These are phyloP conservation scores for Deladenus siricidicola DNA, from an alignment of 2,888 invertebrate genomes.

Conservation along the genomic window DNA sequence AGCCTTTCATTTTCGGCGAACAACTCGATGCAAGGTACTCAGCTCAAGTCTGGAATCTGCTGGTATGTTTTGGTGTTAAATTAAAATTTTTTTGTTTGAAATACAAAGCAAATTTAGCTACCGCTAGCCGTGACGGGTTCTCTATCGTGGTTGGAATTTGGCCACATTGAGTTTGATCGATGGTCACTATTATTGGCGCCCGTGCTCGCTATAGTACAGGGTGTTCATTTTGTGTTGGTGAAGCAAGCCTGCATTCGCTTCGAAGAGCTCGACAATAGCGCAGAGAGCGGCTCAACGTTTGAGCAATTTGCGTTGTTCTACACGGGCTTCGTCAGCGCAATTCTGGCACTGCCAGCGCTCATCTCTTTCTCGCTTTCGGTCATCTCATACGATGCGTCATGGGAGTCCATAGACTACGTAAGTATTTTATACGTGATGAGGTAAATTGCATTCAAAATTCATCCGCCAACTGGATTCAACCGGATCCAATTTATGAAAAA, in stretches of 20 bases:
- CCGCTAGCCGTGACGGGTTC: slow-evolving; percentile 41
- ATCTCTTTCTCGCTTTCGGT: slow-evolving; percentile 32
- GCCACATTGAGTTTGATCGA: slow-evolving; percentile 47
- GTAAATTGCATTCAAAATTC: no score
- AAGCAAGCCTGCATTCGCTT: slow-evolving; percentile 14
- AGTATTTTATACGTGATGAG: no score
- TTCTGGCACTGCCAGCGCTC: slow-evolving; percentile 37
- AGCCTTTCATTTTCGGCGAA: not conserved
- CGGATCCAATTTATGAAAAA: no score
- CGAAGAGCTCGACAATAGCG: slow-evolving; percentile 3
- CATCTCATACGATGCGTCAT: slow-evolving; percentile 46
- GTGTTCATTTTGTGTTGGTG: slow-evolving; percentile 19
- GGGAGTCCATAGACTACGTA: slow-evolving; percentile 52
- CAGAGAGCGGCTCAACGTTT: slow-evolving; percentile 17
- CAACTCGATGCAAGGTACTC: slow-evolving; percentile 3
- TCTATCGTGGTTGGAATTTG: slow-evolving; percentile 47
- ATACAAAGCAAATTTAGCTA: slow-evolving; percentile 27
- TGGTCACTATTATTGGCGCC: slow-evolving; percentile 34
- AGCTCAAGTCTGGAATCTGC: slow-evolving; percentile 11
- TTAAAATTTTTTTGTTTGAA: not conserved
- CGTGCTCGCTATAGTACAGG: slow-evolving; percentile 37
- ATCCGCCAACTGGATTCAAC: no score
- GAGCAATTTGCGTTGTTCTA: slow-evolving; percentile 30
- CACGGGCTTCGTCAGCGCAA: slow-evolving; percentile 23
- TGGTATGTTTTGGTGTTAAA: slow-evolving; percentile 4